Base-by-base conservation (phyloP, 2,888 invertebrate genomes). In the Drosophila crucigera region DNA sequence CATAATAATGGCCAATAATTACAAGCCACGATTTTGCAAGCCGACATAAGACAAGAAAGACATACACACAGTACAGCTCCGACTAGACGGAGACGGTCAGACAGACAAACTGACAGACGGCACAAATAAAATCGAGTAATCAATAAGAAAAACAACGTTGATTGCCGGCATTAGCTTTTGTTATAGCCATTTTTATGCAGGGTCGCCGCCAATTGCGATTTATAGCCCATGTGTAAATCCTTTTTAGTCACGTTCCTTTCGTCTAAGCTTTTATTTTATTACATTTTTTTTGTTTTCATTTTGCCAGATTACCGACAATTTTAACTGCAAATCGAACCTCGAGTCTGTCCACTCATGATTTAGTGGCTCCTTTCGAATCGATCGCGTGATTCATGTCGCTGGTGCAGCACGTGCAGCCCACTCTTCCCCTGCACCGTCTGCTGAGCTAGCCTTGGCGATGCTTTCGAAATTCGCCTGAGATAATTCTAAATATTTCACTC, bases 1-100 rank as follows among this genome's bases (percentile, higher is more conserved):
- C 80, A 82, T 90, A 88, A 84, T 85, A 88, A 85, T 85, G 81
- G 90, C 83, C 79, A 86, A 86, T 86, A 86, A 86, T 86, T 86
- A 85, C 90, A 78, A 76, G 85, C 85, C 89, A 85, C 85, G 88
- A 90, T 90, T 88, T 89, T 74, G 88, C 82, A 79, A 84, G 77
- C 77, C 71, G 80, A 78, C 72, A 78, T 78, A 71, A 78, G 78
- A 64, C 59, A 59, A 75, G 47, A 69, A 55, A 56, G 14, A 56
- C 39, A 47, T 9, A 47, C 56, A 56, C 61, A 65, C 52, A 41
- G 22, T 35, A 50, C 41, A 39, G 59, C 62, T 43, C 28, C 49
- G 54, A 66, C 66, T 55, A 49, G 39, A 60, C 39, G 35, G 59
- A 68, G 49, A 60, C 49, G 35, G 59, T 66, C 60, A 49, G 64